Evolutionary conservation across 64 coral and sea anemone species (phyloP), one percentile per base, ranked within the genome.

Genomic region (Catalaphyllia jardinei): DNA sequence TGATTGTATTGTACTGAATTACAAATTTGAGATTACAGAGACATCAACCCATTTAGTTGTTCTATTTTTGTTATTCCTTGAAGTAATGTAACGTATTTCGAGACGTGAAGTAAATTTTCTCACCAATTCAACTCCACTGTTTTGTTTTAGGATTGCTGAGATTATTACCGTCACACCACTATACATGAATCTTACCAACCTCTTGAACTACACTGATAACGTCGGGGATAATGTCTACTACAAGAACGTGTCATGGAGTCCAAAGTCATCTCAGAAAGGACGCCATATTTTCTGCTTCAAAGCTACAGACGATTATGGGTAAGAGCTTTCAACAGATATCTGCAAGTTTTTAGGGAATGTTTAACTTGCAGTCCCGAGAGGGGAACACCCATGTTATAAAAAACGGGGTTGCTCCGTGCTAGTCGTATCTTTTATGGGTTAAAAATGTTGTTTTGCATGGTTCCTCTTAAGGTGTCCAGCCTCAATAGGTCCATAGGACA

Each of bases 271-370:
- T 31, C 90, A 92, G 67, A 87, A 62, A 60, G 90, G 71, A 75
- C 82, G 86, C 57, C 73, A 92, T 67, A 86, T 92, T 15, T 27
- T 92, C n/a, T 87, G 62, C 31, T 92, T 92, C 42, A 92, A 75
- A 33, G 90, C 90, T 14, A 27, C 79, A 30, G 90, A 92, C 69
- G 67, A 79, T 29, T 76, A 29, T 72, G 82, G 90, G 90, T 92
- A 33, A 28, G 90, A 78, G 42, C 42, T 8, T 46, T 46, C 42
- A 46, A 46, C 42, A 5, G 42, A 5, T 46, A 5, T 6, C 42
- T 46, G 42, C 5, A 5, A 46, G 5, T 5, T 46, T 46, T 46
- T 46, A 46, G 6, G 42, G 42, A 0, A 0, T 46, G 2, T 46
- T 46, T 46, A 46, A 4, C 42, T 3, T 46, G 42, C 42, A 4